phyloP scores from a whole-genome alignment of 2,113 vertebrate species.

The Oncorhynchus mykiss region DNA sequence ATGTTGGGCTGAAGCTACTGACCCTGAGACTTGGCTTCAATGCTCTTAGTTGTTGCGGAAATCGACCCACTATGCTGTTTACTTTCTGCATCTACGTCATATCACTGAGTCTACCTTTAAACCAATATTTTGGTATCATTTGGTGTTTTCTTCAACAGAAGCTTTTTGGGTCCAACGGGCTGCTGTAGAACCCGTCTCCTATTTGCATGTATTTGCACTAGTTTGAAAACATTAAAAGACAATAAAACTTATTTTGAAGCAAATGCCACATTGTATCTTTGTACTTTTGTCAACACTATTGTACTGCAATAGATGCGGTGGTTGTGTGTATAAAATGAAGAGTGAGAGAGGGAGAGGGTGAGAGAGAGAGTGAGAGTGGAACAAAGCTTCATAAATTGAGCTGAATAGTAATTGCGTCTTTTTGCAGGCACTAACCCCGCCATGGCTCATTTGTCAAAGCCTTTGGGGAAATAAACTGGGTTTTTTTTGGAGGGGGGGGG shows the following conservation, averaged over 20 bases:
- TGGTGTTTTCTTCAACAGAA: slow-evolving; percentile 10
- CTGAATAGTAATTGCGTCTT: too few relatives aligned
- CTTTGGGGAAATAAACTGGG: too few relatives aligned
- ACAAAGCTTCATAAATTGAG: too few relatives aligned
- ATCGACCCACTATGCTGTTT: too few relatives aligned
- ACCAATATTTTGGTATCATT: slow-evolving; percentile 2
- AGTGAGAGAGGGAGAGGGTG: neutral
- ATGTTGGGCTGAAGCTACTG: too few relatives aligned
- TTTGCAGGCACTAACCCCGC: too few relatives aligned
- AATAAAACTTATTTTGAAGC: slow-evolving; percentile 60
- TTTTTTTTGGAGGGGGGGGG: too few relatives aligned
- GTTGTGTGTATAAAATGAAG: slow-evolving; percentile 16
- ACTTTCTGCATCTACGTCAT: too few relatives aligned
- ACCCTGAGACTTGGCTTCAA: too few relatives aligned
- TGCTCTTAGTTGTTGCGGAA: too few relatives aligned
- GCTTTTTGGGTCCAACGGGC: slow-evolving; percentile 29
- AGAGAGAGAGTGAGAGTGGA: neutral
- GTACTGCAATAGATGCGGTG: neutral
- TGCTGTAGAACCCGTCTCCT: slow-evolving; percentile 34
- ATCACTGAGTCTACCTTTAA: neutral
- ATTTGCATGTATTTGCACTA: slow-evolving; percentile 75
- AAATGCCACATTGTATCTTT: neutral
- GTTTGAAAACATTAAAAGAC: slow-evolving; percentile 50
- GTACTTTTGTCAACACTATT: neutral
- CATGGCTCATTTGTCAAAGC: too few relatives aligned